Evolutionary conservation across 2,888 invertebrate species (phyloP).

Genomic region (Apantesis nais): DNA sequence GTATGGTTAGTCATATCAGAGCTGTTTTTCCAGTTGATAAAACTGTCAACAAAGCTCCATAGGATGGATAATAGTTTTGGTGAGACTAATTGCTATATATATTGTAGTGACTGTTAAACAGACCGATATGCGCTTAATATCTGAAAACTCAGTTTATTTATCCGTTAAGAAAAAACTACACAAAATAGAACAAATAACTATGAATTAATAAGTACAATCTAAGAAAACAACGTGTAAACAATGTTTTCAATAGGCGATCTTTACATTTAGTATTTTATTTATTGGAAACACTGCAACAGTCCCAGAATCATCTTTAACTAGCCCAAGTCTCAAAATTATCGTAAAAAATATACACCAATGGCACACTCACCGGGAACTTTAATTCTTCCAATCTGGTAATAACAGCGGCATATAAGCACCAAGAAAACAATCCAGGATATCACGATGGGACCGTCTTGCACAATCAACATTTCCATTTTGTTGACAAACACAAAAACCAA

Average conservation of each 20-base stretch:
- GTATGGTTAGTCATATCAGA: not conserved
- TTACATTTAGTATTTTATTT: not conserved
- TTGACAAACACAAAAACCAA: constrained; percentile 44
- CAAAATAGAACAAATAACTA: too few species aligned
- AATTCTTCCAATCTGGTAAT: constrained; percentile 69
- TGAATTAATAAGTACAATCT: not conserved
- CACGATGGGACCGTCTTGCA: constrained; percentile 76
- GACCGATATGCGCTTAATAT: too few species aligned
- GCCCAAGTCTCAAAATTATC: not conserved
- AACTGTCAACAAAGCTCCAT: too few species aligned
- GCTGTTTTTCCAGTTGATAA: not conserved
- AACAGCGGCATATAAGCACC: constrained; percentile 76
- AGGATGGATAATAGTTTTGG: too few species aligned
- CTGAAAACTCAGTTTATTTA: too few species aligned
- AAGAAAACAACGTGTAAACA: not conserved
- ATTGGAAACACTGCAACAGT: not conserved
- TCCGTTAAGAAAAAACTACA: too few species aligned
- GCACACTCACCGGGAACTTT: constrained; percentile 56
- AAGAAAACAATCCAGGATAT: constrained; percentile 80
- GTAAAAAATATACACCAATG: not conserved
- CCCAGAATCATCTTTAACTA: not conserved
- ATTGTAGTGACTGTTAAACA: too few species aligned
- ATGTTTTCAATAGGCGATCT: not conserved
- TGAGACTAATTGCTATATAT: too few species aligned
- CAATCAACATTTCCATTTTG: constrained; percentile 68